A percentile compares a stretch with the other conserved stretches of the same genome.
Conservation (phyloP, 2,888 invertebrate species). For the Lochmaea crataegi region DNA sequence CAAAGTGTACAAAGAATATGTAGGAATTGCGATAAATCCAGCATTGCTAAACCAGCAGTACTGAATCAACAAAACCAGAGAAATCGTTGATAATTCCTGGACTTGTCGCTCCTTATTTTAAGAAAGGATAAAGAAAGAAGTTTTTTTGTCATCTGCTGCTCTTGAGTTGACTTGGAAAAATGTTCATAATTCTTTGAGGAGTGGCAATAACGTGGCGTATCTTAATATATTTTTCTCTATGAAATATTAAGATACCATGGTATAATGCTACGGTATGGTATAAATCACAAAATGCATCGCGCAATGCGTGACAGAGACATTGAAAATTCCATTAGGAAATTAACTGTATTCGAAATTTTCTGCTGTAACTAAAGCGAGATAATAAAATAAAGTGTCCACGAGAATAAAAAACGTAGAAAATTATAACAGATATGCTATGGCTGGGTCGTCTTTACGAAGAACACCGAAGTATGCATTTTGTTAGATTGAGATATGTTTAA, state of each 20-base stretch:
- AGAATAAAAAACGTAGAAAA: not conserved
- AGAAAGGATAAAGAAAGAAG: not conserved
- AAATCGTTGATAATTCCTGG: no score
- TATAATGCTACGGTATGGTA: constrained; percentile 12
- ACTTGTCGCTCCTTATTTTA: no score
- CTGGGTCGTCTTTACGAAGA: not conserved
- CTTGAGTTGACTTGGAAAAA: not conserved
- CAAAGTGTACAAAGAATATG: not conserved
- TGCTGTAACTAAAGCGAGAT: constrained; percentile 7
- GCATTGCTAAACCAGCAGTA: not conserved
- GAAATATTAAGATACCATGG: constrained; percentile 13
- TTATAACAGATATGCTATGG: not conserved
- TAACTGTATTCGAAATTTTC: constrained; percentile 13
- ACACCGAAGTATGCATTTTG: no score
- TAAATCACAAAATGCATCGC: constrained; percentile 10
- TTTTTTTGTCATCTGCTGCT: not conserved
- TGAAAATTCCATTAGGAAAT: constrained; percentile 20
- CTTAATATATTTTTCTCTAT: constrained; percentile 4
- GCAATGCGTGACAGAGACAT: constrained; percentile 6
- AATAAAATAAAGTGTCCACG: not conserved
- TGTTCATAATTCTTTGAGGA: constrained; percentile 1
- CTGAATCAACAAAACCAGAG: no score
- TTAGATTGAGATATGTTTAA: no score
- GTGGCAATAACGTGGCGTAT: constrained; percentile 11
- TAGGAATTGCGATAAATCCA: not conserved